Percentiles rank a stretch among this genome's conserved stretches.
phyloP scores from a whole-genome alignment of 2,888 invertebrate genomes.

The Glaucopsyche alexis region DNA sequence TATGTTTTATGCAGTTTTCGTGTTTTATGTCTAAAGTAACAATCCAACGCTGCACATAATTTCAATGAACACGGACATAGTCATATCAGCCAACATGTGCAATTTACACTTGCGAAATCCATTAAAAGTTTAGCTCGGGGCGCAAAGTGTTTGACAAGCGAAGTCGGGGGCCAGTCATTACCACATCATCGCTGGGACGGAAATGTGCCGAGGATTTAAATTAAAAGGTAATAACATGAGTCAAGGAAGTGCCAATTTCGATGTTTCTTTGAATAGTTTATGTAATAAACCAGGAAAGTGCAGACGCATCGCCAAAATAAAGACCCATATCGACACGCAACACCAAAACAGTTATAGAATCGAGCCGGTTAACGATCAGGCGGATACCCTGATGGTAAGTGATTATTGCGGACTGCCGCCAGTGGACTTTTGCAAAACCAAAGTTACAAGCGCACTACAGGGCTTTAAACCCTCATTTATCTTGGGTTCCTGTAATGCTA shows the following conservation, averaged over 20 bases:
- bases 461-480: no score
- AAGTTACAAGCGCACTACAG: no score
- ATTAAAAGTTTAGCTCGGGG: slow-evolving; percentile 17
- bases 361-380: no score
- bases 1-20: no score
- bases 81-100: not conserved
- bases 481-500: no score
- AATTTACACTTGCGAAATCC: slow-evolving; percentile 19
- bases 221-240: slow-evolving; percentile 4
- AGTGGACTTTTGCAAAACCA: no score
- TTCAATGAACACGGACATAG: not conserved
- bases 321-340: no score
- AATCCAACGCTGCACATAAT: not conserved
- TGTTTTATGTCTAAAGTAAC: no score
- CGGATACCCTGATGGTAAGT: no score
- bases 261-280: not conserved
- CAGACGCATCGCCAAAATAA: not conserved
- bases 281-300: not conserved
- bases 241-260: not conserved
- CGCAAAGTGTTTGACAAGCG: slow-evolving; percentile 12
- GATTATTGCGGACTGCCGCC: no score
- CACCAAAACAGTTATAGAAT: no score
- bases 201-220: slow-evolving; percentile 13
- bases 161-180: slow-evolving; percentile 18
- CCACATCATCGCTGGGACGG: slow-evolving; percentile 9